Base-by-base conservation (phyloP, 2,888 invertebrate genomes). In the Macrosoma leucophasiata region DNA sequence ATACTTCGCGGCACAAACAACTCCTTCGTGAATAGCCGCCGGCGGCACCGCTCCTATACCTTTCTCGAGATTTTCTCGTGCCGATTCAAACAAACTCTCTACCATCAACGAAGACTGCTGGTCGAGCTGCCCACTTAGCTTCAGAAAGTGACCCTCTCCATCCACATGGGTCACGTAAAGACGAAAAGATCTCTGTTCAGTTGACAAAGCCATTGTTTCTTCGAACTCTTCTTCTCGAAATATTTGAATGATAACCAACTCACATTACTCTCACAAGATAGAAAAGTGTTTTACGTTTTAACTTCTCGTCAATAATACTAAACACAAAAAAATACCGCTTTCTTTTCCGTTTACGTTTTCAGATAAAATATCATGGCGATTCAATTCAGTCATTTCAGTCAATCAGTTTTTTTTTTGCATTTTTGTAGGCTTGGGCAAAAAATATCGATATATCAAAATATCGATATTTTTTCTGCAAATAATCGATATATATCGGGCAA, bases 91-190 rank as follows among this genome's bases (percentile, higher is more conserved):
- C 24, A 82, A 49, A 35, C 82, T 84, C 56, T 90, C 90, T 26
- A 90, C 68, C 58, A 82, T 79, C 32, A 87, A 59, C 1, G 87
- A 84, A 23, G 85, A 66, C 39, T 78, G 74, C 50, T 87, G 86
- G 52, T 90, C 88, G 1, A 85, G 72, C 67, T 93, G 93, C 14
- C 91, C 93, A 81, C 89, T 91, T 58, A 93, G 79, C 75, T 88
- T 90, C 39, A 93, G 69, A 58, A 90, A 89, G 36, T 88, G 87
- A 15, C 90, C 89, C 40, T 90, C 89, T 29, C 87, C 86, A 55
- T 91, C 91, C 43, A 92, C 86, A 72, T 88, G 87, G 41, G 91
- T 91, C 54, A 91, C 86, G 48, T 77, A 85, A 27, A 88, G 69
- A 23, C 66, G 67, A 69, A 81, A 78, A 56, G 66, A 50, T 55